Base-by-base conservation (phyloP, 1,140 invertebrate genomes). In the Eumeta japonica region DNA sequence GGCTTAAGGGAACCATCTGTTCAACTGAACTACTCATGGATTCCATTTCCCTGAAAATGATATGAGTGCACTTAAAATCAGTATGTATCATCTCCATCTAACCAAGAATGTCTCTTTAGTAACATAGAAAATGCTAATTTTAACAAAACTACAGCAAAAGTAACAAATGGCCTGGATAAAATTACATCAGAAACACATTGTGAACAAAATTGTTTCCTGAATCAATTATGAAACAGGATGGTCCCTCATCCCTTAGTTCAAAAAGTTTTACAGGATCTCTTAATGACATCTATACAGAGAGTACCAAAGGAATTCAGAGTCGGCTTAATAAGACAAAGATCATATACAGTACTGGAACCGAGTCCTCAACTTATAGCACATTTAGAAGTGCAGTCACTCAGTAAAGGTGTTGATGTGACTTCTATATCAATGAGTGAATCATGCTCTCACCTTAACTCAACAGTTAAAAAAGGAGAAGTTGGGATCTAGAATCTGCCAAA, bases 311-410 rank as follows among this genome's bases (percentile, higher is more conserved):
- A 3, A 35, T 46, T 4, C 37, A 57, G 34, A 45, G 50, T 13
- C 19, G 78, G 77, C 36, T 54, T 83, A 27, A 67, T 79, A 1
- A 62, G 82, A 28, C 79, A 82, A 56, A 78, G 81, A 44, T 85
- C 83, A 4, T 85, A 85, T 37, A 77, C 82, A 0, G 46, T 85
- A 10, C 74, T 83, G 1, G 72, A 76, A 24, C 82, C 82, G 0
- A 82, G 82, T 52, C 81, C 82, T 0, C 70, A 81, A 41, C 60
- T 84, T 10, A 45, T 84, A 2, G 81, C 81, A 10, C 79, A 82
- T 40, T 58, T 81, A 37, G 68, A 81, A 52, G 73, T 73, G 11
- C 73, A 80, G 45, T 68, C 76, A 0, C 31, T 63, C 9, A 71
- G 55, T 29, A 72, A 58, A 18, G 72, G 64, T 16, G 58, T 75